These are phyloP conservation scores for Vollenhovia emeryi DNA, from an alignment of 1,140 invertebrate genomes.

Conservation along the genomic window DNA sequence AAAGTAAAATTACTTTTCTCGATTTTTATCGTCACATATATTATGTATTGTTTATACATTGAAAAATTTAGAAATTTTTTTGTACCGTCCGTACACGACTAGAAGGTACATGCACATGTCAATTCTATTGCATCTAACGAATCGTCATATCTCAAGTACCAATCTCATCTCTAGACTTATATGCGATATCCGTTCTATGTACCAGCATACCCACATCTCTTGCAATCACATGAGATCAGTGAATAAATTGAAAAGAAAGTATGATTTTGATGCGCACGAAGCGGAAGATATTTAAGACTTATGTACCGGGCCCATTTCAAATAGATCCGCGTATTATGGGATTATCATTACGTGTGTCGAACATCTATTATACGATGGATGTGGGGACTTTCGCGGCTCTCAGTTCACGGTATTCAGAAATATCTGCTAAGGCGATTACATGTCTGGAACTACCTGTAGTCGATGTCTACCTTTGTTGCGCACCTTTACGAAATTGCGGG, in stretches of 20 bases:
- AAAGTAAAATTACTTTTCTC: no score
- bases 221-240: background rate
- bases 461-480: conserved; percentile 51
- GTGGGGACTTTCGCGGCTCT: conserved; percentile 20
- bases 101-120: conserved; percentile 2
- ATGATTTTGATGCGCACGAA: conserved; percentile 52
- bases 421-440: conserved; percentile 71
- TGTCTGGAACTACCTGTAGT: conserved; percentile 59
- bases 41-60: background rate
- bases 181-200: background rate
- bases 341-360: conserved; percentile 70
- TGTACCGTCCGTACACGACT: background rate
- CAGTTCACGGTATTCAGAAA: conserved; percentile 51
- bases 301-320: conserved; percentile 40
- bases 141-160: background rate
- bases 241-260: conserved; percentile 43
- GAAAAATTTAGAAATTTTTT: background rate
- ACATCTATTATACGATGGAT: conserved; percentile 57
- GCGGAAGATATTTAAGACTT: conserved; percentile 65
- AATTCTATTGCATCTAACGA: conserved; percentile 2
- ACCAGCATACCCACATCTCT: conserved; percentile 39
- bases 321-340: conserved; percentile 64
- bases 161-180: background rate
- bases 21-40: background rate
- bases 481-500: conserved; percentile 35